Evolutionary conservation across 2,113 vertebrate genomes (phyloP).

Genomic region (Bubo scandiacus): DNA sequence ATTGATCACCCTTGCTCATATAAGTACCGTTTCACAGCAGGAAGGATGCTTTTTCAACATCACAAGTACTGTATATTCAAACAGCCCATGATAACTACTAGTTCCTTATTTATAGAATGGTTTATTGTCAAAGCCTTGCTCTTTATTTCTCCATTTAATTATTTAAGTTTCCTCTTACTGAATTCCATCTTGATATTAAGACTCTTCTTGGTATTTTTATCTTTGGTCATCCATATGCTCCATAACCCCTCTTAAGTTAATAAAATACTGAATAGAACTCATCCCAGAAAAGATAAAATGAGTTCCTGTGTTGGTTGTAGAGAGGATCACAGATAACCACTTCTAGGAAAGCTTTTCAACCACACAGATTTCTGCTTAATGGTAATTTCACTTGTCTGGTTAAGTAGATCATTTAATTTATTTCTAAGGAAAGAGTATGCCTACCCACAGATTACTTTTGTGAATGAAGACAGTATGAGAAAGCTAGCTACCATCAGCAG

Average conservation of each 20-base stretch:
- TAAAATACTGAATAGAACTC: not conserved
- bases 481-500: not conserved
- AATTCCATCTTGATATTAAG: not conserved
- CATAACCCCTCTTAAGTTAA: not conserved
- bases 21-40: not conserved
- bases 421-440: not conserved
- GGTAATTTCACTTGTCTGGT: not conserved
- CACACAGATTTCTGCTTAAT: not conserved
- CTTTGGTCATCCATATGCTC: not conserved
- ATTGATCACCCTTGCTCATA: not conserved
- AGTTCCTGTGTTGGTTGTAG: not conserved
- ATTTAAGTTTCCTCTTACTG: not conserved
- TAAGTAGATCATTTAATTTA: not conserved
- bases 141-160: not conserved
- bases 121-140: not conserved
- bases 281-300: not conserved
- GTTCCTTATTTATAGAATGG: not conserved
- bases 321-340: not conserved
- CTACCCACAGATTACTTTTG: not conserved
- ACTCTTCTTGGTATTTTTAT: not conserved
- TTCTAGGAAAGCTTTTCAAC: not conserved
- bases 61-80: not conserved
- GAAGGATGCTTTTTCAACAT: not conserved
- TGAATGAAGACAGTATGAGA: not conserved
- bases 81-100: not conserved